phyloP scores from a whole-genome alignment of 2,888 invertebrate genomes.

The Peribatodes rhomboidaria region DNA sequence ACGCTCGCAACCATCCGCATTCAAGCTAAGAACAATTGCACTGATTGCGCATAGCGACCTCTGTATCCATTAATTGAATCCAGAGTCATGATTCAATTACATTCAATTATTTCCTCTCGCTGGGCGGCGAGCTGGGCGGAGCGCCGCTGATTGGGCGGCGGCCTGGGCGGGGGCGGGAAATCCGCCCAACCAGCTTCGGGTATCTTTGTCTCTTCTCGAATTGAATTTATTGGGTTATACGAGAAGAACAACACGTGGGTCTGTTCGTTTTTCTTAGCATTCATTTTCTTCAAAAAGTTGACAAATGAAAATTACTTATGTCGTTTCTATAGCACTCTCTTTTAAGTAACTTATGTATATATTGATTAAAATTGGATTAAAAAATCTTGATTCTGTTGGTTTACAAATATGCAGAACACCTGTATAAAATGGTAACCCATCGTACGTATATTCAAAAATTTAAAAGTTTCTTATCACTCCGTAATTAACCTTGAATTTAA shows the following conservation, averaged over 20 bases:
- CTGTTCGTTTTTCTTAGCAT: conserved; percentile 8
- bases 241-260: conserved; percentile 18
- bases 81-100: conserved; percentile 77
- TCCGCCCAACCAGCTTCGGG: conserved; percentile 68
- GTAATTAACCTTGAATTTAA: conserved; percentile 44
- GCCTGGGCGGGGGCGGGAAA: conserved; percentile 64
- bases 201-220: conserved; percentile 55
- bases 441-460: conserved; percentile 16
- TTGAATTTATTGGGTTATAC: conserved; percentile 35
- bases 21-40: conserved; percentile 63
- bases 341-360: no score
- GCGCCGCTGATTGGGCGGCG: conserved; percentile 69
- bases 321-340: no score
- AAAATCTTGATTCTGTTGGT: no score
- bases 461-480: conserved; percentile 10
- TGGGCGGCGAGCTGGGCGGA: conserved; percentile 73
- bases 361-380: no score
- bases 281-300: neutral
- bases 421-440: conserved; percentile 14
- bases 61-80: conserved; percentile 73
- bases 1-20: conserved; percentile 25
- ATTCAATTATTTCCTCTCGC: conserved; percentile 71
- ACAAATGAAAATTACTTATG: neutral
- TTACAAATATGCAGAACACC: neutral
- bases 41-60: conserved; percentile 64